Evolutionary conservation across 2,797 vertebrate species (phyloP), one percentile per base, ranked within the genome.

Genomic region (Alauda arvensis): DNA sequence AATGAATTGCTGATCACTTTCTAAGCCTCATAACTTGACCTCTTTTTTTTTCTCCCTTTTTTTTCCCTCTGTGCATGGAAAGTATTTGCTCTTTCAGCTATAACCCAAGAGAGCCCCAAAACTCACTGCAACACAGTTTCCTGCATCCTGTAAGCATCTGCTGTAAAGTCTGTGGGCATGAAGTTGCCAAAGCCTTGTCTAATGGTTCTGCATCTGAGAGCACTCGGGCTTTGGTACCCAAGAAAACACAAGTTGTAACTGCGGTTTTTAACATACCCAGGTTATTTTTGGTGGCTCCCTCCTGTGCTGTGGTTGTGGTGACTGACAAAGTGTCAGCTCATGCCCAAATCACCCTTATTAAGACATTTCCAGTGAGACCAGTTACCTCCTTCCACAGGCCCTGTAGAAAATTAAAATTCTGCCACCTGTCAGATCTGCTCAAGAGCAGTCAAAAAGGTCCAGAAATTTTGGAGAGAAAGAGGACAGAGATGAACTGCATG

Each of bases 1-100:
- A 88, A 80, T 87, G 56, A 85, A 85, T 88, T 88, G 62, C 76
- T 63, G 70, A 76, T 87, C 18, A 26, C 34, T 89, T 91, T 62
- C 76, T 51, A 83, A 76, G 52, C 45, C 69, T 65, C 16, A 18
- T 17, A 88, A 45, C 34, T 82, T 77, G 33, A 34, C 11, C 8
- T 53, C 8, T 56, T 52, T 26, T 7, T 66, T 23, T 1, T 9
- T 21, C 18, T 34, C 11, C 43, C 1, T 16, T 31, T 26, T 46
- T 33, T 40, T 49, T 45, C 5, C 1, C 10, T 51, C 31, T 61
- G 14, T n/a, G 13, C 8, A 14, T 39, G 15, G 53, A 59, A 72
- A 16, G 9, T 42, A n/a, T 52, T 71, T 77, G 10, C 18, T 74
- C 15, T 75, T 88, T 31, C 39, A 80, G 3, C 18, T n/a, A 12